Percentiles rank a stretch among this genome's conserved stretches.
phyloP scores from a whole-genome alignment of 2,888 invertebrate genomes.

The Globia sparganii region DNA sequence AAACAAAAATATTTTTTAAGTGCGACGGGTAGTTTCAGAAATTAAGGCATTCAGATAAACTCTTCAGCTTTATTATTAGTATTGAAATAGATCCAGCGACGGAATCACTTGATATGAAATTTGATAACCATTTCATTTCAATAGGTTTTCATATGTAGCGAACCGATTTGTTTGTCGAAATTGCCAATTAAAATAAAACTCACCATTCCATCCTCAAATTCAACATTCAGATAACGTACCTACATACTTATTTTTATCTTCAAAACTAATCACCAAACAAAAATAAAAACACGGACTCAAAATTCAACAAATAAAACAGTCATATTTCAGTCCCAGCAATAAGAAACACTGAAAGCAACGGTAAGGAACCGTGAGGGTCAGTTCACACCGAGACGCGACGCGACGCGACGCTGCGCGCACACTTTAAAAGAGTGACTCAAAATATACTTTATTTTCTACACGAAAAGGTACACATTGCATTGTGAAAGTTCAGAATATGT shows the following conservation, averaged over 20 bases:
- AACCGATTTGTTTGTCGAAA: background rate
- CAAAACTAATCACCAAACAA: background rate
- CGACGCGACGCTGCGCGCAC: too few relatives aligned
- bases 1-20: too few relatives aligned
- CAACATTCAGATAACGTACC: background rate
- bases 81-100: background rate
- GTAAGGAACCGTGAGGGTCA: slow-evolving; percentile 49
- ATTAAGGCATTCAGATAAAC: background rate
- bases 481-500: too few relatives aligned
- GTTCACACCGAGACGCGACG: too few relatives aligned
- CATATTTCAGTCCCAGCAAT: slow-evolving; percentile 40
- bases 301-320: slow-evolving; percentile 33
- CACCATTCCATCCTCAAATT: background rate
- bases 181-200: background rate
- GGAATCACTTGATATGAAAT: background rate
- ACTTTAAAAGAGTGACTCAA: too few relatives aligned
- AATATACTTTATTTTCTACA: too few relatives aligned
- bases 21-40: too few relatives aligned
- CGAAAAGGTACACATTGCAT: too few relatives aligned
- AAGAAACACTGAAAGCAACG: slow-evolving; percentile 51
- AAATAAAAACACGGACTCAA: slow-evolving; percentile 9
- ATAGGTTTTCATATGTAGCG: background rate
- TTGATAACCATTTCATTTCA: background rate
- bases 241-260: background rate
- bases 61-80: background rate